Percentiles rank a stretch among this genome's conserved stretches.
Evolutionary conservation across 2,113 vertebrate species (phyloP).

Genomic region (Mesitornis unicolor): DNA sequence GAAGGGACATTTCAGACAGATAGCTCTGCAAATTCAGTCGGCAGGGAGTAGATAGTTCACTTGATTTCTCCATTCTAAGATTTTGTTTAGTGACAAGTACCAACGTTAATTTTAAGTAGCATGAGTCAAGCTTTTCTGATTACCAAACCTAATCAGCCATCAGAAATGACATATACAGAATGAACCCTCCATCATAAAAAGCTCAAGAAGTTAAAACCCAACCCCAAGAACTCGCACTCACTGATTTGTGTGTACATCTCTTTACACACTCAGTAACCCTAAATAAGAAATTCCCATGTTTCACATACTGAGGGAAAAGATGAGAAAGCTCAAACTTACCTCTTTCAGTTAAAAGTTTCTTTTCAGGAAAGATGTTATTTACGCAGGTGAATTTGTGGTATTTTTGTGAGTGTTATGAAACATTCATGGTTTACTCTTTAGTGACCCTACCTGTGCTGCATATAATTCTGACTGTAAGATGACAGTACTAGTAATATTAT

Average conservation of each 20-base stretch:
- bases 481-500: no score
- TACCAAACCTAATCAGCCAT: neutral
- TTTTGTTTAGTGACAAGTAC: neutral
- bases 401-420: neutral
- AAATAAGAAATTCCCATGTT: neutral
- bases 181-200: neutral
- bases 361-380: neutral
- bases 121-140: neutral
- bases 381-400: neutral
- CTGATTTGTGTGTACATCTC: neutral
- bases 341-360: neutral
- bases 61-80: neutral
- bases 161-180: neutral
- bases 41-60: neutral
- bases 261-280: neutral
- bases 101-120: neutral
- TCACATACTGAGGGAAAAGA: neutral
- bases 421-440: neutral
- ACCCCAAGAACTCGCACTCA: neutral
- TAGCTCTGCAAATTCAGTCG: neutral
- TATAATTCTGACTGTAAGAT: neutral
- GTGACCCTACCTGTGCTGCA: neutral
- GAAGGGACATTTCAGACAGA: neutral
- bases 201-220: neutral
- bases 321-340: neutral